These are phyloP conservation scores for Paramisgurnus dabryanus DNA, from an alignment of 2,113 vertebrate species.

Conservation along the genomic window DNA sequence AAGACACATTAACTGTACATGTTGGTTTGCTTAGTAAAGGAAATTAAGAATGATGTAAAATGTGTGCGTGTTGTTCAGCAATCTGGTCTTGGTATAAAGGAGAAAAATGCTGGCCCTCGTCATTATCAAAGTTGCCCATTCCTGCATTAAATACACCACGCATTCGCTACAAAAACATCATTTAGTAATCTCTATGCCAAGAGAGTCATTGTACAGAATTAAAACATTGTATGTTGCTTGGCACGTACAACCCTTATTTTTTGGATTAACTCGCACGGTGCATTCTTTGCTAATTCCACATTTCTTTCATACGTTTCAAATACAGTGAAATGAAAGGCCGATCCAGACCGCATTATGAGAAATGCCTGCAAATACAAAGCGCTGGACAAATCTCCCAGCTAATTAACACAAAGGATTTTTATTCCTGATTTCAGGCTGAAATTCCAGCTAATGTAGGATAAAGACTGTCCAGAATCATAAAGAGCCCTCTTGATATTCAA, in stretches of 20 bases:
- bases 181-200: not conserved
- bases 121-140: too few relatives aligned
- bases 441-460: constrained; percentile 31
- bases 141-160: not conserved
- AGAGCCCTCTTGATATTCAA: constrained; percentile 27
- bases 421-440: constrained; percentile 20
- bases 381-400: constrained; percentile 14
- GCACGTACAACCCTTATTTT: not conserved
- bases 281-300: not conserved
- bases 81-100: too few relatives aligned
- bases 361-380: constrained; percentile 47
- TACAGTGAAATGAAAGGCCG: not conserved
- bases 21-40: too few relatives aligned
- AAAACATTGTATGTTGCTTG: constrained; percentile 10
- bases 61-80: too few relatives aligned
- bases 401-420: constrained; percentile 39
- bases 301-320: not conserved
- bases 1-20: too few relatives aligned
- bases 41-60: too few relatives aligned
- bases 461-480: constrained; percentile 14
- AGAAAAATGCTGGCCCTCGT: too few relatives aligned
- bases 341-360: constrained; percentile 33
- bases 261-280: not conserved
- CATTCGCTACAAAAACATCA: not conserved
- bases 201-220: not conserved